These are phyloP conservation scores for Arctocebus calabarensis DNA, from an alignment of 2,797 vertebrate genomes.

Conservation along the genomic window DNA sequence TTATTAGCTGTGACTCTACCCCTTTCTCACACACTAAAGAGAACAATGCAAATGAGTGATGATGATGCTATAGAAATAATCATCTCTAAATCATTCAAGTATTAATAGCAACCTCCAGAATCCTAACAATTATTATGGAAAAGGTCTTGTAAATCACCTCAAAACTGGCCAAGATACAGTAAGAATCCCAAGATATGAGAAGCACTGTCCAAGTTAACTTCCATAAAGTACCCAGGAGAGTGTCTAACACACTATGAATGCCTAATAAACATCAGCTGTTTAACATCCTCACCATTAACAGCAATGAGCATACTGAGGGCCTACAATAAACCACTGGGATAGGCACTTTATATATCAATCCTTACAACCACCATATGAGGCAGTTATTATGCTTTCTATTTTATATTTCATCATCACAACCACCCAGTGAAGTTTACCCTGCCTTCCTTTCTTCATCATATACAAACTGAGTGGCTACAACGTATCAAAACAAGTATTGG, in stretches of 20 bases:
- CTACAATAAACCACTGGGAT: not conserved
- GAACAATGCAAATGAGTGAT: not conserved
- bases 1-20: not conserved
- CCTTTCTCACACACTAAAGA: not conserved
- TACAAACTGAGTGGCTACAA: not conserved
- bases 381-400: not conserved
- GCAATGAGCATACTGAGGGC: not conserved
- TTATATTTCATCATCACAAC: not conserved
- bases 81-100: not conserved
- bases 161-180: not conserved
- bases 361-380: not conserved
- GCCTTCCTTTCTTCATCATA: not conserved
- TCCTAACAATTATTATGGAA: not conserved
- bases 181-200: not conserved
- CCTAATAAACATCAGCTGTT: not conserved
- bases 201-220: not conserved
- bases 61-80: not conserved
- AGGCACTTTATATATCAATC: not conserved
- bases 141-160: not conserved
- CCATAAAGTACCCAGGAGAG: not conserved
- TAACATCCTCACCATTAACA: not conserved
- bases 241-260: not conserved
- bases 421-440: not conserved
- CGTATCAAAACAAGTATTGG: not conserved
- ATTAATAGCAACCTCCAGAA: not conserved